Percentiles rank a stretch among this genome's conserved stretches.
phyloP scores from a whole-genome alignment of 1,140 invertebrate genomes.

The Lordiphosa stackelbergi region DNA sequence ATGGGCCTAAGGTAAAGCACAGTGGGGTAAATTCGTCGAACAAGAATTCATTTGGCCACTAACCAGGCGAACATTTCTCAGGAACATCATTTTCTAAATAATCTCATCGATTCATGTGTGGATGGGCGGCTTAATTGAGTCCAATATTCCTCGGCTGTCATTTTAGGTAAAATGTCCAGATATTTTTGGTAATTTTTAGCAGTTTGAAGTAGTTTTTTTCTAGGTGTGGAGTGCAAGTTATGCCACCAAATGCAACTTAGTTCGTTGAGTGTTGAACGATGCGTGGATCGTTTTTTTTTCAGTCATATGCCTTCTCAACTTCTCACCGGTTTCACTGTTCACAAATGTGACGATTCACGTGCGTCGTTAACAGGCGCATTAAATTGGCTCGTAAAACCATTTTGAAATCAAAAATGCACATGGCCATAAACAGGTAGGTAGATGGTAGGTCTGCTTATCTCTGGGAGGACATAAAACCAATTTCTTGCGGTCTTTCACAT shows the following conservation, averaged over 20 bases:
- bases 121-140: no score
- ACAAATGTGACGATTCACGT: background rate
- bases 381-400: conserved; percentile 45
- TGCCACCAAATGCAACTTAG: no score
- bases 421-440: conserved; percentile 29
- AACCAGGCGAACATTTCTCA: no score
- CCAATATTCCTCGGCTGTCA: no score
- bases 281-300: no score
- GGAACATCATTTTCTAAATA: no score
- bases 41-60: no score
- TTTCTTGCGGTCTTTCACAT: conserved; percentile 19
- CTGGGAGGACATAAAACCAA: background rate
- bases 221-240: background rate
- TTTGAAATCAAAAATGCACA: conserved; percentile 42
- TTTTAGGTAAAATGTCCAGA: no score
- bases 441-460: background rate
- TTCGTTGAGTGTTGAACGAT: no score
- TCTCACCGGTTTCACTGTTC: conserved; percentile 22
- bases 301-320: background rate
- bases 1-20: background rate
- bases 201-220: no score
- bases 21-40: background rate
- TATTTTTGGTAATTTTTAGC: no score
- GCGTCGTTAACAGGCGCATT: conserved; percentile 38
- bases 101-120: no score